phyloP scores from a whole-genome alignment of 2,888 invertebrate species.

The Atethmia centrago region DNA sequence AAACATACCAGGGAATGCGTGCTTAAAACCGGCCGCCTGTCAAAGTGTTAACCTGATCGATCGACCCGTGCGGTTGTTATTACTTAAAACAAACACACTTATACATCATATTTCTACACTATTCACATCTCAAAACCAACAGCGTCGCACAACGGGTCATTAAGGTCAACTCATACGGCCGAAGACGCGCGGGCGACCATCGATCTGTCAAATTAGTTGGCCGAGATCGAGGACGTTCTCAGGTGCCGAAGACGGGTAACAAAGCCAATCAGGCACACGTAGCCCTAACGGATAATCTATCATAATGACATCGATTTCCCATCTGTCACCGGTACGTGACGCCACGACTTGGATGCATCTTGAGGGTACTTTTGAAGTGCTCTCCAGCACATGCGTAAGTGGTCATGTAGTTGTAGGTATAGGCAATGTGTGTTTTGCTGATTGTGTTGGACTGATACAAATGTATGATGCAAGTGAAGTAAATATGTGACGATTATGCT shows the following conservation, averaged over 20 bases:
- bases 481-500: background rate
- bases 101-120: background rate
- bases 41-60: too few relatives aligned
- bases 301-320: slow-evolving; percentile 89
- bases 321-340: slow-evolving; percentile 81
- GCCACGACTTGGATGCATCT: slow-evolving; percentile 77
- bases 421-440: background rate
- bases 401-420: slow-evolving; percentile 31
- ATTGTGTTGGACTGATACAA: background rate
- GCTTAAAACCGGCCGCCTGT: too few relatives aligned
- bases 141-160: slow-evolving; percentile 70
- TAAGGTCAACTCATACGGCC: slow-evolving; percentile 80
- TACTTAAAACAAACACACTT: too few relatives aligned
- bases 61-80: too few relatives aligned
- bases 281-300: slow-evolving; percentile 87
- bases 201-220: slow-evolving; percentile 90
- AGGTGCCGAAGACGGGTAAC: slow-evolving; percentile 87
- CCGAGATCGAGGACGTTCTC: slow-evolving; percentile 79
- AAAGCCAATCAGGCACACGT: slow-evolving; percentile 88
- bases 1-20: too few relatives aligned
- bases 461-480: background rate
- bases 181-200: slow-evolving; percentile 76
- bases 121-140: slow-evolving; percentile 20
- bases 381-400: slow-evolving; percentile 56
- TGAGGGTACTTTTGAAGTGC: slow-evolving; percentile 69